Conservation (phyloP, 2,797 vertebrate species). For the Petrocephalus schoutedeni region DNA sequence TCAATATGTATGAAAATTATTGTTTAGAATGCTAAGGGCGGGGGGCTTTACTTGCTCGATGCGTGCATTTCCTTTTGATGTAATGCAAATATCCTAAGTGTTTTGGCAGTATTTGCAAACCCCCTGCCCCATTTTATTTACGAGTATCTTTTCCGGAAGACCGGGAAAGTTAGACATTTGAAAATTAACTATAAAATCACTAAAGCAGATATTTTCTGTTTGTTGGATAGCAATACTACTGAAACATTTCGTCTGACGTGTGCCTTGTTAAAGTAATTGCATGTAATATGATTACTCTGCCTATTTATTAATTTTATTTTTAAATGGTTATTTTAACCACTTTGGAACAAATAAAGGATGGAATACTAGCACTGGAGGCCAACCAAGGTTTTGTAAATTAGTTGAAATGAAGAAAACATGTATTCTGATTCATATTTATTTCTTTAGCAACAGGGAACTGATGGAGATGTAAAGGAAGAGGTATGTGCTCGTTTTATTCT, state of each 20-base stretch:
- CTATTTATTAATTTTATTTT: not conserved
- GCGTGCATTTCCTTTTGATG: not conserved
- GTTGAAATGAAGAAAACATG: not conserved
- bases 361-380: not conserved
- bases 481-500: conserved; percentile 43
- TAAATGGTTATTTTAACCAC: not conserved
- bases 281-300: not conserved
- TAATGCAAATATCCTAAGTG: not conserved
- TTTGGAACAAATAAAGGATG: not conserved
- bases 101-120: not conserved
- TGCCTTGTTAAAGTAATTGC: not conserved
- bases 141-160: not conserved
- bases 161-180: not conserved
- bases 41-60: not conserved
- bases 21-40: not conserved
- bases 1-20: conserved; percentile 23
- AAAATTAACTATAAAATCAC: not conserved
- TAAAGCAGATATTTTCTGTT: not conserved
- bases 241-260: not conserved
- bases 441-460: conserved; percentile 54
- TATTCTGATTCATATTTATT: conserved; percentile 15
- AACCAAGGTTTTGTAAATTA: not conserved
- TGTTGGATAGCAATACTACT: not conserved
- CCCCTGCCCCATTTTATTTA: not conserved
- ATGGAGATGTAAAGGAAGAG: conserved; percentile 69